Evolutionary conservation across 2,888 invertebrate genomes (phyloP).

Genomic region (Parascotia fuliginaria): DNA sequence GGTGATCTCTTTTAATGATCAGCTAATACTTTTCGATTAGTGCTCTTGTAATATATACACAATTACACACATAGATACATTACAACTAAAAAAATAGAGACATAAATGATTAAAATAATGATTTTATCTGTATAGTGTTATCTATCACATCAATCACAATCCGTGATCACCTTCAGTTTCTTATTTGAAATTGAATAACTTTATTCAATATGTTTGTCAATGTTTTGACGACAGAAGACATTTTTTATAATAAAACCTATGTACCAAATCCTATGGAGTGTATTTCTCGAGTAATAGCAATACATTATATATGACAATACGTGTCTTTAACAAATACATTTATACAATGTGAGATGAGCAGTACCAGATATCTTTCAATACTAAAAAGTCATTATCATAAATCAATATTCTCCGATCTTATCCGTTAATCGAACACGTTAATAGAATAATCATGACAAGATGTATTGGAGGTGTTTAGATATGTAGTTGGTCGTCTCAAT

Average conservation of each 20-base stretch:
- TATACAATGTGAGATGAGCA: constrained; percentile 16
- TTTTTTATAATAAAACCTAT: neutral
- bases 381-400: constrained; percentile 49
- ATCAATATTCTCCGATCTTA: constrained; percentile 59
- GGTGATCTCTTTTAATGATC: constrained; percentile 42
- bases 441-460: constrained; percentile 64
- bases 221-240: neutral
- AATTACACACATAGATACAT: constrained; percentile 18
- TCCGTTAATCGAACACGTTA: constrained; percentile 63
- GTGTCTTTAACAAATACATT: constrained; percentile 22
- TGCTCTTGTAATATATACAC: constrained; percentile 26
- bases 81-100: neutral
- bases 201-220: neutral
- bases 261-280: neutral
- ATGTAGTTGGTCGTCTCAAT: constrained; percentile 48
- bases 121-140: too few species aligned
- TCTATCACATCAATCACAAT: too few species aligned
- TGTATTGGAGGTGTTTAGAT: constrained; percentile 46
- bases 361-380: constrained; percentile 28
- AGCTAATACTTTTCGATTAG: constrained; percentile 43
- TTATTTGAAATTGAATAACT: too few species aligned
- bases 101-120: too few species aligned
- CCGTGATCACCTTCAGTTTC: too few species aligned
- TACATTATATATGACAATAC: constrained; percentile 25
- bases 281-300: neutral